These are phyloP conservation scores for Brachionus rotundiformis DNA, from an alignment of 1,140 invertebrate genomes.

Conservation along the genomic window DNA sequence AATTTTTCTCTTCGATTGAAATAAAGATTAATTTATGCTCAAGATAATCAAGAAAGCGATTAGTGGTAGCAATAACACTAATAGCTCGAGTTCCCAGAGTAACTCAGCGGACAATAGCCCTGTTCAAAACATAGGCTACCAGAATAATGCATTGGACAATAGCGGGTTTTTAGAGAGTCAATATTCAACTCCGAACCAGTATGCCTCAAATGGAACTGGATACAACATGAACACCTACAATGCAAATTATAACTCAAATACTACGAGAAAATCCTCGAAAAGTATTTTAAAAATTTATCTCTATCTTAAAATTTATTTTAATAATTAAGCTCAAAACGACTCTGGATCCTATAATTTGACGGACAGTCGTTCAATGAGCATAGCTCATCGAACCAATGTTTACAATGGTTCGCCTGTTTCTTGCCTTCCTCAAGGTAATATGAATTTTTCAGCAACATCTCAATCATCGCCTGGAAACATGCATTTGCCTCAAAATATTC, in stretches of 20 bases:
- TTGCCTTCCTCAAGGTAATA: neutral
- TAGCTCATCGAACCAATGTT: slow-evolving; percentile 26
- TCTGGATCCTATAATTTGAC: neutral
- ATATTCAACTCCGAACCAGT: neutral
- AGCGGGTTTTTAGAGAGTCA: neutral
- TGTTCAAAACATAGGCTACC: neutral
- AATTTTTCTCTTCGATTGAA: neutral
- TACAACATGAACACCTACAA: neutral
- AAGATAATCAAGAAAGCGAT: slow-evolving; percentile 39
- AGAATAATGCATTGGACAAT: neutral
- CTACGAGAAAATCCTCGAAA: neutral
- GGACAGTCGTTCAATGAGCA: neutral
- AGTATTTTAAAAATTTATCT: neutral
- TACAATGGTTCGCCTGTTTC: neutral
- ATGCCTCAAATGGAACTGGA: neutral
- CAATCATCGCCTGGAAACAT: neutral
- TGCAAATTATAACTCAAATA: neutral
- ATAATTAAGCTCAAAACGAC: neutral
- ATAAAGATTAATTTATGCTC: slow-evolving; percentile 14
- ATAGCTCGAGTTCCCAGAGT: neutral
- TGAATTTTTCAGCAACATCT: slow-evolving; percentile 21
- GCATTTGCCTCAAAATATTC: neutral
- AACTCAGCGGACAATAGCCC: neutral
- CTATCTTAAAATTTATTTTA: neutral
- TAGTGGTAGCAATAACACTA: slow-evolving; percentile 35